phyloP scores from a whole-genome alignment of 2,888 invertebrate species.

The Kryphioiulus occultus region DNA sequence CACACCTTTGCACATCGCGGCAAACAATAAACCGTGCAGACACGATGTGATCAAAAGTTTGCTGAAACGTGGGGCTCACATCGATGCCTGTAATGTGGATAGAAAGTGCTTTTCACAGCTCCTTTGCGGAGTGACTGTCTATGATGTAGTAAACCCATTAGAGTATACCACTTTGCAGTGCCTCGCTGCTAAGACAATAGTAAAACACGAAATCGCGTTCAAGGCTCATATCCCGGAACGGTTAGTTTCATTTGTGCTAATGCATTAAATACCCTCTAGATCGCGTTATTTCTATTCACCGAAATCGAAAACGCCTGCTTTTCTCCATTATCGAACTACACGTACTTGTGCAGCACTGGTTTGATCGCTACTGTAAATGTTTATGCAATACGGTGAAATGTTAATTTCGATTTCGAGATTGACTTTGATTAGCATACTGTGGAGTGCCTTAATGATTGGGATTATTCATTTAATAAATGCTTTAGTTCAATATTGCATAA shows the following conservation, averaged over 20 bases:
- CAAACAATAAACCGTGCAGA: constrained; percentile 75
- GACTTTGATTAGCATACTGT: not conserved
- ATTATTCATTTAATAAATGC: not conserved
- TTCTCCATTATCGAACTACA: not conserved
- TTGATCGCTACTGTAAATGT: not conserved
- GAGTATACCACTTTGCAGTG: constrained; percentile 83
- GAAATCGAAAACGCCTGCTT: not conserved
- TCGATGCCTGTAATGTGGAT: constrained; percentile 80
- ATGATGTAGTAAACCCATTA: constrained; percentile 76
- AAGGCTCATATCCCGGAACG: constrained; percentile 58
- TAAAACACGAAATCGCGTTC: constrained; percentile 59
- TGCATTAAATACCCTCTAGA: constrained; percentile 56
- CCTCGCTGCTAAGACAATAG: constrained; percentile 81
- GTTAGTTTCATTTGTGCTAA: constrained; percentile 59
- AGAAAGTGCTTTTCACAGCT: constrained; percentile 79
- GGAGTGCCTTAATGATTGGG: constrained; percentile 27
- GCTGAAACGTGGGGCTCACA: constrained; percentile 81
- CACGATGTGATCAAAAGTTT: constrained; percentile 75
- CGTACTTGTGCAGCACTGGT: not conserved
- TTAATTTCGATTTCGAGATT: not conserved
- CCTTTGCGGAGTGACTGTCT: constrained; percentile 68
- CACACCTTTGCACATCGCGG: constrained; percentile 86
- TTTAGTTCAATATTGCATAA: not conserved
- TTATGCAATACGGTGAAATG: not conserved
- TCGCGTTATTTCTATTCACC: not conserved